Percentiles rank a stretch among this genome's conserved stretches.
Evolutionary conservation across 2,113 vertebrate species (phyloP).

Genomic region (Falcunculus frontatus): DNA sequence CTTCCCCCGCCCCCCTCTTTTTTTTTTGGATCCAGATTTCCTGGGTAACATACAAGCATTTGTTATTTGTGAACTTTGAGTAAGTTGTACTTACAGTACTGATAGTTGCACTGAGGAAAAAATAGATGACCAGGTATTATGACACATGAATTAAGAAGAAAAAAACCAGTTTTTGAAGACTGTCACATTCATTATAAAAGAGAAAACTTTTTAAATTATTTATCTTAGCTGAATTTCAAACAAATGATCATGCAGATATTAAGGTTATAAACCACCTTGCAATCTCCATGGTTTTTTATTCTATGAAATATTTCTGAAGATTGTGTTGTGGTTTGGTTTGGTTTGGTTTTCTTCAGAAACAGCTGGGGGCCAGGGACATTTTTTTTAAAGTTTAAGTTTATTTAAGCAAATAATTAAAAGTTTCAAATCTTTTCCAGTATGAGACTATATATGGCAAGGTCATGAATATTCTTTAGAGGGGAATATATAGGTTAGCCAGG

Average conservation of each 20-base stretch:
- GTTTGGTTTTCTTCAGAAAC: not conserved
- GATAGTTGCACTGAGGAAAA: not conserved
- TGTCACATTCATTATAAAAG: not conserved
- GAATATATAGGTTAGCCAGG: not conserved
- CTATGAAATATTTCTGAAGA: not conserved
- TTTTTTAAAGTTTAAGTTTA: not conserved
- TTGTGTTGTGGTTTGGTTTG: not conserved
- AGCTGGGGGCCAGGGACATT: not conserved
- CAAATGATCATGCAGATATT: not conserved
- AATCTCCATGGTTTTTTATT: not conserved
- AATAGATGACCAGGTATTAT: not conserved
- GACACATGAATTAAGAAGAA: not conserved
- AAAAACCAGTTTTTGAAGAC: not conserved
- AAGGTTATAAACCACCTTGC: not conserved
- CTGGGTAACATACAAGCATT: not conserved
- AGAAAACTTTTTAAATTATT: not conserved
- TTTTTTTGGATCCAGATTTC: not conserved
- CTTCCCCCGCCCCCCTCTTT: fast-evolving
- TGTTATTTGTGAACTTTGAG: not conserved
- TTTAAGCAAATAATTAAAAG: not conserved
- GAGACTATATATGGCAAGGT: not conserved
- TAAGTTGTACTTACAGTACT: not conserved
- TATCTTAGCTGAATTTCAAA: not conserved
- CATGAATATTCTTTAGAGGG: not conserved
- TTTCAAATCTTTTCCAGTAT: not conserved